Evolutionary conservation across 2,797 vertebrate species (phyloP).

Genomic region (Tympanoctomys barrerae): DNA sequence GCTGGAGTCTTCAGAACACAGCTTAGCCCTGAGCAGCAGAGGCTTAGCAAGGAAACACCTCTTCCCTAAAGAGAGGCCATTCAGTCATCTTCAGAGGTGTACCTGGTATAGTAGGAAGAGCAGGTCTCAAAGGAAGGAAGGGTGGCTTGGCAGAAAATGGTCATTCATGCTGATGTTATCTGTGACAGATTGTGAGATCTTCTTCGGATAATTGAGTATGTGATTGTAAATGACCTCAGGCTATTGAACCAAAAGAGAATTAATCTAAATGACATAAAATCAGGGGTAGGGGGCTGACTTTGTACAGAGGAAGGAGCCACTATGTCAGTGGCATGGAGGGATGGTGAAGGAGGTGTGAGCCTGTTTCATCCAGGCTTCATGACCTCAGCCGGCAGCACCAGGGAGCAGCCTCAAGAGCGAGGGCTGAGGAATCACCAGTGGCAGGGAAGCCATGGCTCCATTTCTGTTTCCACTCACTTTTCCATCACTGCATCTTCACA

Average conservation of each 20-base stretch:
- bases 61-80: neutral
- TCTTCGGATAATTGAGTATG: neutral
- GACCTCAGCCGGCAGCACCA: neutral
- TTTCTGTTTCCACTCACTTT: constrained; percentile 28
- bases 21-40: neutral
- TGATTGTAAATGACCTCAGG: constrained; percentile 50
- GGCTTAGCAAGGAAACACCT: neutral
- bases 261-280: constrained; percentile 63
- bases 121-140: neutral
- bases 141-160: neutral
- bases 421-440: fast-evolving
- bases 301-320: neutral
- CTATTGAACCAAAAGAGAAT: constrained; percentile 32
- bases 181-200: neutral
- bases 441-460: fast-evolving
- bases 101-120: neutral
- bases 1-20: neutral
- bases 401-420: fast-evolving
- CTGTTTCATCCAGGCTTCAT: fast-evolving
- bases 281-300: neutral
- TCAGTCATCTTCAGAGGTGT: no score
- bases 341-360: fast-evolving
- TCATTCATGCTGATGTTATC: neutral
- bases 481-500: constrained; percentile 11
- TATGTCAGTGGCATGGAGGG: fast-evolving